Conservation (phyloP, 2,888 invertebrate genomes). For the Lasioglossum morio region DNA sequence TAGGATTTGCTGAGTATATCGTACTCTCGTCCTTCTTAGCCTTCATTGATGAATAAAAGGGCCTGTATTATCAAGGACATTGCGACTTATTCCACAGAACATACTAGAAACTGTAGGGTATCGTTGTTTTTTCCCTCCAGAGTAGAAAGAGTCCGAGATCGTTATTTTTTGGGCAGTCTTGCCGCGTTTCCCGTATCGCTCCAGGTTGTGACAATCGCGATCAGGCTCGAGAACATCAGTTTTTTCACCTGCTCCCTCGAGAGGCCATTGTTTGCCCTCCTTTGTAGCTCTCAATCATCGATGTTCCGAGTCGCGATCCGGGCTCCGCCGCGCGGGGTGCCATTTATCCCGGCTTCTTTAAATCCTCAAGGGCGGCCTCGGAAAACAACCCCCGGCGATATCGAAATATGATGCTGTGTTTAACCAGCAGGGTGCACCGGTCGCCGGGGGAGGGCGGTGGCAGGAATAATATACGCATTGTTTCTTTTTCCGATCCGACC, state of each 20-base stretch:
- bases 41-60: neutral
- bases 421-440: slow-evolving; percentile 41
- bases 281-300: slow-evolving; percentile 40
- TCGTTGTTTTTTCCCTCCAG: too few species aligned
- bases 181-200: neutral
- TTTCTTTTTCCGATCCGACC: slow-evolving; percentile 34
- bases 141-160: neutral
- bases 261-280: slow-evolving; percentile 44
- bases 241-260: slow-evolving; percentile 56
- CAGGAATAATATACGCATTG: slow-evolving; percentile 41
- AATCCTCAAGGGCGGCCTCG: slow-evolving; percentile 55
- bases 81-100: neutral
- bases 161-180: neutral
- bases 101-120: neutral
- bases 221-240: slow-evolving; percentile 9
- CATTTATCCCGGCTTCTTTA: slow-evolving; percentile 61
- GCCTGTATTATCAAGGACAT: neutral
- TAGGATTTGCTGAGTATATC: neutral
- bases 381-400: slow-evolving; percentile 56
- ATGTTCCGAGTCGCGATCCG: slow-evolving; percentile 46
- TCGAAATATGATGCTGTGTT: slow-evolving; percentile 48
- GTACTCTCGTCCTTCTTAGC: neutral
- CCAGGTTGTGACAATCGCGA: slow-evolving; percentile 9
- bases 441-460: neutral
- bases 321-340: slow-evolving; percentile 49